A percentile compares a stretch with the other conserved stretches of the same genome.
Conservation (phyloP, 2,797 vertebrate species). For the Gymnothorax javanicus region DNA sequence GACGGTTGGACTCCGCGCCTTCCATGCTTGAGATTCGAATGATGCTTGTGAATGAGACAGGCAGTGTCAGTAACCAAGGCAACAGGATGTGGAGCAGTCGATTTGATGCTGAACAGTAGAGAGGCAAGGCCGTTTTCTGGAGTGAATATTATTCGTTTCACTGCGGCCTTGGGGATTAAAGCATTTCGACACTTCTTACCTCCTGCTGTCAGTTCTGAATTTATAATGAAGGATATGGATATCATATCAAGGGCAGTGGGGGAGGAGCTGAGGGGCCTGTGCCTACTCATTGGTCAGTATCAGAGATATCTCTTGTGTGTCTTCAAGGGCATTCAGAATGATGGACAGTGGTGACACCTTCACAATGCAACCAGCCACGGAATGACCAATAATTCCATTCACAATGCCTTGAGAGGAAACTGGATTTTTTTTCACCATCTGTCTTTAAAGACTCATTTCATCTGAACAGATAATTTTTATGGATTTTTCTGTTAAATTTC, state of each 20-base stretch:
- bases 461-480: background rate
- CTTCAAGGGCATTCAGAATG: background rate
- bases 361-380: background rate
- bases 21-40: slow-evolving; percentile 45
- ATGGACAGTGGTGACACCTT: background rate
- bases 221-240: background rate
- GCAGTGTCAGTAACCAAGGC: slow-evolving; percentile 55
- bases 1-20: slow-evolving; percentile 31
- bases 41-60: slow-evolving; percentile 49
- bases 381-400: background rate
- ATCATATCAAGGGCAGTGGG: background rate
- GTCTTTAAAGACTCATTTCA: background rate
- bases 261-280: background rate
- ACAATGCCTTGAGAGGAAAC: background rate
- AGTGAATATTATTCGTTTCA: slow-evolving; percentile 15
- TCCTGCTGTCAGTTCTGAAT: background rate
- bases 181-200: background rate
- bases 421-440: background rate
- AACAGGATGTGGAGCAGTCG: slow-evolving; percentile 54
- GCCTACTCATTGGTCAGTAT: background rate
- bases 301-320: background rate
- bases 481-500: background rate
- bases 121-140: background rate
- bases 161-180: slow-evolving; percentile 7
- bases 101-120: slow-evolving; percentile 44